phyloP scores from a whole-genome alignment of 2,888 invertebrate genomes.

The Agrilus biguttatus region DNA sequence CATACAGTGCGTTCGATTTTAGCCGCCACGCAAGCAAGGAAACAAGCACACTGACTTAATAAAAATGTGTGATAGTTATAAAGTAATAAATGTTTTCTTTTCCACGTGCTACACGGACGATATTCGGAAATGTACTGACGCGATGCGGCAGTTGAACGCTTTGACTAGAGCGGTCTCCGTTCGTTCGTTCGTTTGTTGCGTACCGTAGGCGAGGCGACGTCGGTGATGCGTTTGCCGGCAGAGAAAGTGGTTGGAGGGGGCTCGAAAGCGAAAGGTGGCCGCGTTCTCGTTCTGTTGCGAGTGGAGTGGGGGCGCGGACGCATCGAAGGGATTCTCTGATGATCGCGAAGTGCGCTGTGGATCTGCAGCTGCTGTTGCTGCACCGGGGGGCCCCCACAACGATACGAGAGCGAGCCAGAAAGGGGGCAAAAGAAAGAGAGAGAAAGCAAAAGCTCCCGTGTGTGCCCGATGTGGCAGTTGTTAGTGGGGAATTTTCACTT shows the following conservation, averaged over 20 bases:
- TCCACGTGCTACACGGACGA: too few relatives aligned
- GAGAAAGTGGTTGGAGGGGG: conserved; percentile 1
- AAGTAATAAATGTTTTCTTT: too few relatives aligned
- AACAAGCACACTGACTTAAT: too few relatives aligned
- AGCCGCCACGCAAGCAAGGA: too few relatives aligned
- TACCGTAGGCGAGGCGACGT: background rate
- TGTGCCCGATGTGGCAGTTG: conserved; percentile 32
- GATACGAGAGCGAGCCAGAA: conserved; percentile 30
- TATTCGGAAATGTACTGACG: too few relatives aligned
- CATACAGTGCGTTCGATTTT: too few relatives aligned
- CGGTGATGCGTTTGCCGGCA: conserved; percentile 2
- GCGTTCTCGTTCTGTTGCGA: background rate
- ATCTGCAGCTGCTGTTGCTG: conserved; percentile 10
- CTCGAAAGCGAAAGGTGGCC: background rate
- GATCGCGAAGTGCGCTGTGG: conserved; percentile 5
- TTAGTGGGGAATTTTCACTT: conserved; percentile 29
- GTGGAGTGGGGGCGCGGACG: conserved; percentile 18
- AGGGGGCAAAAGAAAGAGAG: conserved; percentile 37
- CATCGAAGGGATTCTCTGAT: conserved; percentile 5
- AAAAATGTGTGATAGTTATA: too few relatives aligned
- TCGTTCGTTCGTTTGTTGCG: too few relatives aligned
- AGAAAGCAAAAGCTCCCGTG: conserved; percentile 41
- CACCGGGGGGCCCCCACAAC: conserved; percentile 29
- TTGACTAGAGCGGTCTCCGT: too few relatives aligned
- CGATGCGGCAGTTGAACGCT: too few relatives aligned